phyloP scores from a whole-genome alignment of 2,113 vertebrate species.

The Gallinago paraguaiae region DNA sequence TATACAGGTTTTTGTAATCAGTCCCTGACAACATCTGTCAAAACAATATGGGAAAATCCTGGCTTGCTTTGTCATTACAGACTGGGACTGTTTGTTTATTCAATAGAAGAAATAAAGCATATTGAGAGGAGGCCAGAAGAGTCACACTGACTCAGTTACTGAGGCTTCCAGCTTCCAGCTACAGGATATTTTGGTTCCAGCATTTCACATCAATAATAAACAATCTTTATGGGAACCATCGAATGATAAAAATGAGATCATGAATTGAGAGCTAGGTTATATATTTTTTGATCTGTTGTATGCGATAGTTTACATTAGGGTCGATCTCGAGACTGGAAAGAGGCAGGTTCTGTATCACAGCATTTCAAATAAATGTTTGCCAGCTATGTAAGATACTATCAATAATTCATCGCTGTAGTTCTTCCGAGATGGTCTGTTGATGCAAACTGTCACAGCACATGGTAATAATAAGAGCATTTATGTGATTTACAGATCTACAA shows the following conservation, averaged over 20 bases:
- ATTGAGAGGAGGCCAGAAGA: slow-evolving; percentile 41
- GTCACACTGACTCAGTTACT: slow-evolving; percentile 35
- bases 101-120: slow-evolving; percentile 44
- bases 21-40: slow-evolving; percentile 33
- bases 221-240: slow-evolving; percentile 41
- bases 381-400: slow-evolving; percentile 44
- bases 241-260: slow-evolving; percentile 50
- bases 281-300: slow-evolving; percentile 47
- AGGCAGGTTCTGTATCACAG: slow-evolving; percentile 22
- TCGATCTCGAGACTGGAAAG: not conserved
- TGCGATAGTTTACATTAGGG: slow-evolving; percentile 37
- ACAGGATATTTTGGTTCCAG: slow-evolving; percentile 59
- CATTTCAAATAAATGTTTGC: slow-evolving; percentile 62
- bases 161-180: slow-evolving; percentile 11
- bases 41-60: slow-evolving; percentile 58
- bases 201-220: slow-evolving; percentile 62
- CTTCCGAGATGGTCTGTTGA: slow-evolving; percentile 64
- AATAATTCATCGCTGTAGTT: slow-evolving; percentile 60
- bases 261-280: slow-evolving; percentile 28
- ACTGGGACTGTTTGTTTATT: slow-evolving; percentile 45
- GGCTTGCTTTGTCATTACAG: slow-evolving; percentile 17
- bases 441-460: slow-evolving; percentile 56
- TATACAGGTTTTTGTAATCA: slow-evolving; percentile 40
- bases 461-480: slow-evolving; percentile 65
- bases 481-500: slow-evolving; percentile 67